Evolutionary conservation across 1,140 invertebrate species (phyloP).

Genomic region (Copidosoma floridanum): DNA sequence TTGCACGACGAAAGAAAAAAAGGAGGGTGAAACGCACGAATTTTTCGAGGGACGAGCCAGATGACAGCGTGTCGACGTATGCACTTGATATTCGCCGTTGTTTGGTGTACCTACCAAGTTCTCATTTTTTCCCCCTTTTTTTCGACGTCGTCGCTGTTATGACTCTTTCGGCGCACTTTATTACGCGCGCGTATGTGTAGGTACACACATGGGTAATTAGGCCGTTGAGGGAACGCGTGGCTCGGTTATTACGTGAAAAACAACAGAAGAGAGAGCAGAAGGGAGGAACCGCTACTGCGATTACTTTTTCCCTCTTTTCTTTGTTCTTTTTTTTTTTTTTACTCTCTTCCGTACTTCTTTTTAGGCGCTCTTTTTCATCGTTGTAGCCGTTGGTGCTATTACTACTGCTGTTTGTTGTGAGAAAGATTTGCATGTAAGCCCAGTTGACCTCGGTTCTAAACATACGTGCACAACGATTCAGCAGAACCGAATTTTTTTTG

Average conservation of each 20-base stretch:
- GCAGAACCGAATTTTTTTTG: no score
- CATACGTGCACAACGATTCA: no score
- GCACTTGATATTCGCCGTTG: constrained; percentile 8
- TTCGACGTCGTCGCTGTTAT: background rate
- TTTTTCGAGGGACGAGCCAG: background rate
- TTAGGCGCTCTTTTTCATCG: background rate
- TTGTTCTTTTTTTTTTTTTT: no score
- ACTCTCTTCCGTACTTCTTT: no score
- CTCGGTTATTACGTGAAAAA: constrained; percentile 7
- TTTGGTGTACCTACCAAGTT: no score
- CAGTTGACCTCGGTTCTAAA: background rate
- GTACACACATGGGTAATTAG: constrained; percentile 30
- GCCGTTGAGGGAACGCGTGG: constrained; percentile 18
- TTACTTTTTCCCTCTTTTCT: constrained; percentile 3
- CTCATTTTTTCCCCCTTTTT: background rate
- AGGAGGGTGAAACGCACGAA: background rate
- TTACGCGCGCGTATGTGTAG: background rate
- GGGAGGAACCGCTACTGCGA: background rate
- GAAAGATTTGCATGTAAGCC: constrained; percentile 4
- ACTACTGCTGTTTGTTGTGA: background rate
- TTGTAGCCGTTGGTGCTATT: no score
- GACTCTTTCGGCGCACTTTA: constrained; percentile 10
- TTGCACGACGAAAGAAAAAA: background rate
- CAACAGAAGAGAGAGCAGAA: no score
- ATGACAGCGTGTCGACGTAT: constrained; percentile 6